phyloP scores from a whole-genome alignment of 2,113 vertebrate species.

The Calyptommatus sinebrachiatus region DNA sequence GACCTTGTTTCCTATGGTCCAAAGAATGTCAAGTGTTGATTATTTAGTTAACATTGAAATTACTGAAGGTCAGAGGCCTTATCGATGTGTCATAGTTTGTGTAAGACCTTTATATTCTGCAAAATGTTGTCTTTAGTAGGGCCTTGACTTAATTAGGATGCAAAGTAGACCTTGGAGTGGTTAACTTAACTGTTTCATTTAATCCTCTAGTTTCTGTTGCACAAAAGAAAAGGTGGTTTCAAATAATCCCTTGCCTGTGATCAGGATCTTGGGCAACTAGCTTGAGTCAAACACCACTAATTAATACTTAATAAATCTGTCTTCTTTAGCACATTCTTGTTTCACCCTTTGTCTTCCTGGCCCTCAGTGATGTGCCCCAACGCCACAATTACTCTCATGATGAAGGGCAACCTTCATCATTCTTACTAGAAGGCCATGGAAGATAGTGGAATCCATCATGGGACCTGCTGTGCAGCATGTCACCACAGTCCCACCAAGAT shows the following conservation, averaged over 20 bases:
- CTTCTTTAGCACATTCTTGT: no score
- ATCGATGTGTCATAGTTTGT: background rate
- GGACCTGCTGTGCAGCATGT: no score
- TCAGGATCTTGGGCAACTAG: background rate
- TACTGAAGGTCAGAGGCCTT: background rate
- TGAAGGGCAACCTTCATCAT: no score
- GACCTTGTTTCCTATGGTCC: background rate
- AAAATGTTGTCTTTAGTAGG: background rate
- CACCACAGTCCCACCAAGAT: no score
- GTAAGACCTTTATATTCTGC: background rate
- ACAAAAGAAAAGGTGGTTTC: background rate
- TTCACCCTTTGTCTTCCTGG: no score
- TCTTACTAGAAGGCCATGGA: no score
- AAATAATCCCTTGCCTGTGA: background rate
- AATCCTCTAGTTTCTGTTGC: conserved; percentile 1
- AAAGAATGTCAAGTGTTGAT: background rate
- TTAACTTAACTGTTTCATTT: background rate
- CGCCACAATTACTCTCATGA: no score
- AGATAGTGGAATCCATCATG: no score
- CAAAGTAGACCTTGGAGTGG: background rate
- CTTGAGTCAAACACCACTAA: no score
- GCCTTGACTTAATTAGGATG: background rate
- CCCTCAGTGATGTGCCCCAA: no score
- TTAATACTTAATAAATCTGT: no score
- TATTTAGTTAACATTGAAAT: conserved; percentile 6